These are phyloP conservation scores for Julus scandinavius DNA, from an alignment of 2,888 invertebrate genomes.

Conservation along the genomic window DNA sequence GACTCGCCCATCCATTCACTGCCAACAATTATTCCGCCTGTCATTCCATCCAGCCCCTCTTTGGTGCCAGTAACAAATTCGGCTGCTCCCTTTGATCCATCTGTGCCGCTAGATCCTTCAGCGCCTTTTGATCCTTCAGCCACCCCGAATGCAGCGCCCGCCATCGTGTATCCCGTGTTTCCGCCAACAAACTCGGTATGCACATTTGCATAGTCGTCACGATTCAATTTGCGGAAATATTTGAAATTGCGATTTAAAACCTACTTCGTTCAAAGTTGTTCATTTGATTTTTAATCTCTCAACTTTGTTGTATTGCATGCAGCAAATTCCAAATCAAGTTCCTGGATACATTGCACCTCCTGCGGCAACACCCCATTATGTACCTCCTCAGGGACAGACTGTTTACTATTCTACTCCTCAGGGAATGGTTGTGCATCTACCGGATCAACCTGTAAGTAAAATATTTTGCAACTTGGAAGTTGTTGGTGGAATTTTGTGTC, in stretches of 20 bases:
- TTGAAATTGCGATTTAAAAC: not conserved
- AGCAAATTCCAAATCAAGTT: slow-evolving; percentile 41
- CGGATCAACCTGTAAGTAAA: slow-evolving; percentile 54
- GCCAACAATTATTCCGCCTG: slow-evolving; percentile 28
- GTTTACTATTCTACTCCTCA: slow-evolving; percentile 54
- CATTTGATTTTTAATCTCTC: not conserved
- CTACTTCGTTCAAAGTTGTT: not conserved
- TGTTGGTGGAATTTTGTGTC: not conserved
- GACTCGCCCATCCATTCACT: slow-evolving; percentile 37
- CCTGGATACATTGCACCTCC: slow-evolving; percentile 37
- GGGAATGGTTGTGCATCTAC: slow-evolving; percentile 54
- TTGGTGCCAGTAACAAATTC: not conserved
- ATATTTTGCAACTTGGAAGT: not conserved
- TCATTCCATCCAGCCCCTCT: slow-evolving; percentile 14
- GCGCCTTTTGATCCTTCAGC: not conserved
- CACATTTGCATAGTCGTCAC: not conserved
- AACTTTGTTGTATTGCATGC: not conserved
- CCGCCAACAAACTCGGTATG: slow-evolving; percentile 1
- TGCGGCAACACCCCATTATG: slow-evolving; percentile 46
- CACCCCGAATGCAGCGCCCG: not conserved
- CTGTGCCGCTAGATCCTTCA: not conserved
- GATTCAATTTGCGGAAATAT: not conserved
- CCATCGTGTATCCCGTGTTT: slow-evolving; percentile 42
- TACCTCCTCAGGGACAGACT: slow-evolving; percentile 53
- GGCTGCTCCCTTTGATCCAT: not conserved